Percentiles rank a stretch among this genome's conserved stretches.
Conservation (phyloP, 2,888 invertebrate species). For the Lepidonotus clava region DNA sequence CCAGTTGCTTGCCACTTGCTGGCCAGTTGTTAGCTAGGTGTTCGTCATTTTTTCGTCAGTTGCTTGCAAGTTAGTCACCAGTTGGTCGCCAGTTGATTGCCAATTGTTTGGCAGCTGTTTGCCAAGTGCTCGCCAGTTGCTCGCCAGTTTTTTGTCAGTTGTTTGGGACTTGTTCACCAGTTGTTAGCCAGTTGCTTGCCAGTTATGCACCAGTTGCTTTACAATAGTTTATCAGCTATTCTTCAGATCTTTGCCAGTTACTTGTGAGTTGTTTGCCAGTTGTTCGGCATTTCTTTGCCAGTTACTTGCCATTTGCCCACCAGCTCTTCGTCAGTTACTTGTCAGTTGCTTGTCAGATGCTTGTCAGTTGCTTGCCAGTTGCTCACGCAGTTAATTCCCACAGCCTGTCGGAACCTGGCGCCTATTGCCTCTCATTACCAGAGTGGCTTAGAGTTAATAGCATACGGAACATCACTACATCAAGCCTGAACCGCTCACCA, state of each 20-base stretch:
- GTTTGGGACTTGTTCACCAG: neutral
- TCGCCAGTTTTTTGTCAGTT: neutral
- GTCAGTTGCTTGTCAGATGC: neutral
- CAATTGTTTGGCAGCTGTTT: neutral
- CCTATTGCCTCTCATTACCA: too few species aligned
- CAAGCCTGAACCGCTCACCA: too few species aligned
- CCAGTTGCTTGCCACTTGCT: neutral
- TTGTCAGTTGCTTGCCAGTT: neutral
- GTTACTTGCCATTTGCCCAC: neutral
- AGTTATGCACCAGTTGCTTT: neutral
- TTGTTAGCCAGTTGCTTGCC: neutral
- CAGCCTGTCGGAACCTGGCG: too few species aligned
- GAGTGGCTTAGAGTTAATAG: too few species aligned
- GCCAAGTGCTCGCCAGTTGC: neutral
- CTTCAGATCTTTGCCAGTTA: neutral
- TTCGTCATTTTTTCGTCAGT: neutral
- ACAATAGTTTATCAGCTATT: too few species aligned
- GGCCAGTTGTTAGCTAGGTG: neutral
- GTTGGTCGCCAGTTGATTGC: neutral
- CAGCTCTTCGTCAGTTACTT: neutral
- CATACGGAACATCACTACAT: too few species aligned
- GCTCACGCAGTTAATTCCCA: too few species aligned
- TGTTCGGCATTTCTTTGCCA: neutral
- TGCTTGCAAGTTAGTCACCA: neutral
- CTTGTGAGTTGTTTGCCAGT: neutral